Evolutionary conservation across 2,113 vertebrate species (phyloP).

Genomic region (Salvelinus sp.): DNA sequence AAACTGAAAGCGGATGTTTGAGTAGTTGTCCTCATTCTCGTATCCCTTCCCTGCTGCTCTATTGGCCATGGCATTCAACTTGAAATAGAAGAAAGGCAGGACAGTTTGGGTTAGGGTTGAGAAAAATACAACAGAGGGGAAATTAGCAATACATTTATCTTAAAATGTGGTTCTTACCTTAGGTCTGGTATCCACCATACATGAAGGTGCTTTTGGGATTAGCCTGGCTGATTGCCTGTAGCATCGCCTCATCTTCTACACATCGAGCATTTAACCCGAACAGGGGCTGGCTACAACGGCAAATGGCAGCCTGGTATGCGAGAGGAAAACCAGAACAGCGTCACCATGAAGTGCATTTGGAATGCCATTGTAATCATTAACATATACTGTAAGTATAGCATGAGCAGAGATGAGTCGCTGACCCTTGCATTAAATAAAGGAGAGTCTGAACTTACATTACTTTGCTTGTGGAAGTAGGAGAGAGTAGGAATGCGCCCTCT

Average conservation of each 20-base stretch:
- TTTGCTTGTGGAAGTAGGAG: conserved; percentile 79
- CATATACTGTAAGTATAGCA: too few relatives aligned
- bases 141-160: background rate
- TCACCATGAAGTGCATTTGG: background rate
- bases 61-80: conserved; percentile 83
- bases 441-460: conserved; percentile 68
- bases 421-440: too few relatives aligned
- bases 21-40: conserved; percentile 81
- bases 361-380: too few relatives aligned
- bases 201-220: conserved; percentile 79
- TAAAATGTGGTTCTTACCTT: conserved; percentile 65
- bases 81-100: conserved; percentile 13
- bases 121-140: background rate
- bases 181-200: conserved; percentile 82
- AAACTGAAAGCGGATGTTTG: conserved; percentile 82
- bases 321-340: conserved; percentile 22
- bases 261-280: conserved; percentile 77
- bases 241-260: conserved; percentile 80
- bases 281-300: conserved; percentile 80
- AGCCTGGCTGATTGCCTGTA: conserved; percentile 77
- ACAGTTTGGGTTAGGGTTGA: background rate
- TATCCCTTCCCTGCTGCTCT: conserved; percentile 83
- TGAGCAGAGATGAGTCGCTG: too few relatives aligned
- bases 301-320: conserved; percentile 76
- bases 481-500: conserved; percentile 80